These are phyloP conservation scores for Poliocrania exsul DNA, from an alignment of 2,797 vertebrate species.

Conservation along the genomic window DNA sequence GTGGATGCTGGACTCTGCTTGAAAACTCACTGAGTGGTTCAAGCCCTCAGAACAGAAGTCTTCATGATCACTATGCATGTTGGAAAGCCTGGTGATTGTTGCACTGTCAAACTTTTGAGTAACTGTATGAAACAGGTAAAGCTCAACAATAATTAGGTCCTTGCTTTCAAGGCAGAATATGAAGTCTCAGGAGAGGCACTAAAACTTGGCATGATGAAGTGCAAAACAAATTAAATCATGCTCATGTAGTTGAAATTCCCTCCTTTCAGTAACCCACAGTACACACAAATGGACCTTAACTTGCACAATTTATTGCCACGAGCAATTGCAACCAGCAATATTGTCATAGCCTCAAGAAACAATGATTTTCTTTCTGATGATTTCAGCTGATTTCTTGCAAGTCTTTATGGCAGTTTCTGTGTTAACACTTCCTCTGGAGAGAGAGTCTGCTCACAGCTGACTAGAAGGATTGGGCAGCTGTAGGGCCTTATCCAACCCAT, in stretches of 20 bases:
- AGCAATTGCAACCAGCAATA: background rate
- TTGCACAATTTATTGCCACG: conserved; percentile 22
- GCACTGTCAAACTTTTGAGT: background rate
- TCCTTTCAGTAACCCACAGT: background rate
- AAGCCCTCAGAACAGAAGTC: background rate
- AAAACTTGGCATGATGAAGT: background rate
- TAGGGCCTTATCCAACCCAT: background rate
- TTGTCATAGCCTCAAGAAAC: background rate
- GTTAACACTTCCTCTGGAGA: background rate
- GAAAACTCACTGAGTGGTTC: background rate
- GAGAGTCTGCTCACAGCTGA: background rate
- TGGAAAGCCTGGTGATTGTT: background rate
- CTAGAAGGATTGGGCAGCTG: background rate
- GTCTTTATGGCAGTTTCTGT: background rate
- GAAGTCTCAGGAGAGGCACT: conserved; percentile 24
- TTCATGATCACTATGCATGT: background rate
- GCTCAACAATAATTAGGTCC: conserved; percentile 5
- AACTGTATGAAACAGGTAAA: conserved; percentile 6
- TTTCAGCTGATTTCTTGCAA: background rate
- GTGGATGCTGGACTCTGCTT: background rate
- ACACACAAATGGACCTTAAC: background rate
- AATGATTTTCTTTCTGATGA: background rate
- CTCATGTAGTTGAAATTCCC: background rate
- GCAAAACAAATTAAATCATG: conserved; percentile 29
- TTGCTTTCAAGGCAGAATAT: background rate